Percentiles rank a stretch among this genome's conserved stretches.
Evolutionary conservation across 2,797 vertebrate genomes (phyloP).

Genomic region (Sebastes elongatus): DNA sequence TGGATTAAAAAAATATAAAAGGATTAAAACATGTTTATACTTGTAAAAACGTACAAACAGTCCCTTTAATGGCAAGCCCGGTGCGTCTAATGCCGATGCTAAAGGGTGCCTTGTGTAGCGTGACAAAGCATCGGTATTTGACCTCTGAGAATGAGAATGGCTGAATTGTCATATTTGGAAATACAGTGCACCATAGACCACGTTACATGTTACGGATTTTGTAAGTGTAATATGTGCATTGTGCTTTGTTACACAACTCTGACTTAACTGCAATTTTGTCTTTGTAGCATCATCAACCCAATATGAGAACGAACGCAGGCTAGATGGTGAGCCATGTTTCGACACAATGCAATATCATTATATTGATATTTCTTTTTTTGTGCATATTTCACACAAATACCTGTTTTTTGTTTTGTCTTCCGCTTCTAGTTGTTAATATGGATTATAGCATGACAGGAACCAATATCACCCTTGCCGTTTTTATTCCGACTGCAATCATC

Average conservation of each 20-base stretch:
- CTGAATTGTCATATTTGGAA: neutral
- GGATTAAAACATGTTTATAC: no score
- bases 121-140: no score
- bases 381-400: neutral
- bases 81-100: no score
- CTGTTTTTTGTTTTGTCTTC: neutral
- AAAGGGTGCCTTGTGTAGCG: no score
- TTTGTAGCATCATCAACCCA: slow-evolving; percentile 85
- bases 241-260: neutral
- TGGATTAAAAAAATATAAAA: no score
- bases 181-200: neutral
- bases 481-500: slow-evolving; percentile 89
- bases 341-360: neutral
- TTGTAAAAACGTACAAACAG: fast-evolving
- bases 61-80: no score
- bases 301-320: slow-evolving; percentile 87
- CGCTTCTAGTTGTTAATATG: slow-evolving; percentile 81
- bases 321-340: slow-evolving; percentile 86
- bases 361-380: slow-evolving; percentile 1
- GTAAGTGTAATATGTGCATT: neutral
- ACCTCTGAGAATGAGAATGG: no score
- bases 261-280: slow-evolving; percentile 38
- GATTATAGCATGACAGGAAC: slow-evolving; percentile 85
- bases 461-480: slow-evolving; percentile 89
- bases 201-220: neutral